Evolutionary conservation across 2,888 invertebrate species (phyloP).

Genomic region (Cosmopolites sordidus): DNA sequence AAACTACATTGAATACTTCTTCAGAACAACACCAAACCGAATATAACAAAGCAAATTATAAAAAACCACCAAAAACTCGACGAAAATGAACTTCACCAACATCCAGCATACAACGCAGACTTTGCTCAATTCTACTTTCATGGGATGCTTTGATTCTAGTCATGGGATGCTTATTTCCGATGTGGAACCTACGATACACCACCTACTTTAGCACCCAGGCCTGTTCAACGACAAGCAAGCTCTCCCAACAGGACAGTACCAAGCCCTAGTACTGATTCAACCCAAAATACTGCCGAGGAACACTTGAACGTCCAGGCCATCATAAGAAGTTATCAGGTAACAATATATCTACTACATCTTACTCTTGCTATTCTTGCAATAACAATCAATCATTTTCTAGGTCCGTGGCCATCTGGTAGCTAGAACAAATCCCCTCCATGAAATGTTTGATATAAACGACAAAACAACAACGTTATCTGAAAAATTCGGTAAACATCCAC

Average conservation of each 20-base stretch:
- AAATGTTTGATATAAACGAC: slow-evolving; percentile 59
- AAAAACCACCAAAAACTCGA: too few relatives aligned
- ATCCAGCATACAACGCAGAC: too few relatives aligned
- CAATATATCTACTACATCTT: too few relatives aligned
- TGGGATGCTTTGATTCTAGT: too few relatives aligned
- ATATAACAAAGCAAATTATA: too few relatives aligned
- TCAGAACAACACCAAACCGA: too few relatives aligned
- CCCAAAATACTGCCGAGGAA: slow-evolving; percentile 89
- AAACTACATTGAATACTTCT: too few relatives aligned
- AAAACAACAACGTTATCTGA: slow-evolving; percentile 42
- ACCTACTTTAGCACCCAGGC: slow-evolving; percentile 6
- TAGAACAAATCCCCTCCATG: slow-evolving; percentile 87
- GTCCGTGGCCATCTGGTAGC: slow-evolving; percentile 90
- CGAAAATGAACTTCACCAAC: too few relatives aligned
- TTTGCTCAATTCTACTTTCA: too few relatives aligned
- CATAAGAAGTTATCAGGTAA: slow-evolving; percentile 96
- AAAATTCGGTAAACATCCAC: slow-evolving; percentile 47
- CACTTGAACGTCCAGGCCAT: slow-evolving; percentile 97
- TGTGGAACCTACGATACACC: slow-evolving; percentile 44
- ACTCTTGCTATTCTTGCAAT: too few relatives aligned
- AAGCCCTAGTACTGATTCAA: slow-evolving; percentile 51
- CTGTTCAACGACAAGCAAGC: neutral
- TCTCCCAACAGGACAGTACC: neutral
- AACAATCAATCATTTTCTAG: slow-evolving; percentile 55
- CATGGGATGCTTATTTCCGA: slow-evolving; percentile 88